Evolutionary conservation across 2,888 invertebrate species (phyloP), one percentile per base, ranked within the genome.

Genomic region (Eilema griseolum): DNA sequence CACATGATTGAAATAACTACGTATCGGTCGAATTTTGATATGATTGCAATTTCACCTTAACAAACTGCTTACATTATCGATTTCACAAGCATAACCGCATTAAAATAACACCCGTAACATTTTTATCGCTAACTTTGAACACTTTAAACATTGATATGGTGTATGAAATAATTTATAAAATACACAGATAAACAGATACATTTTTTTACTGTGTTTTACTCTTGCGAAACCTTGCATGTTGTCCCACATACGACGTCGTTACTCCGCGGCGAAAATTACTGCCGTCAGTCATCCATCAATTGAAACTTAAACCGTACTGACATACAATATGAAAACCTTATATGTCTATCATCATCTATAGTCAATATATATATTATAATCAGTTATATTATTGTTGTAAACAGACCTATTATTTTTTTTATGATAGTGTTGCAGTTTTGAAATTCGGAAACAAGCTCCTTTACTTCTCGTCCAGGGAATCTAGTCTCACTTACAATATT

Each of bases 211-310:
- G 80, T 70, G 82, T 83, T 88, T 88, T 87, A 88, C 85, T 85
- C 77, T 87, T 86, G 85, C 74, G 79, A 86, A 86, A 86, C 85
- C 80, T 79, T 75, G 79, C 66, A 77, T 74, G 77, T 70, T 82
- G 89, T 86, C 83, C 89, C 75, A 90, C 89, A 86, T 89, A 85
- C 82, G 63, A 77, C 77, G 75, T 79, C 80, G 79, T 77, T 75
- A 70, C 71, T 66, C 66, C 78, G 71, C 77, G 70, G 77, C 78
- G 77, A 78, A 84, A 80, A 81, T 81, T 80, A 70, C 76, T 66
- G 81, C 73, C 78, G 79, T 80, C 83, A 80, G 73, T 81, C 82
- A 82, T 78, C 80, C 84, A 83, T 83, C 81, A 80, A 77, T 81
- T 83, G 81, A 74, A 81, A 82, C 77, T 69, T 78, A 74, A 78